Base-by-base conservation (phyloP, 64 coral and sea anemone genomes). In the Astreopora myriophthalma region DNA sequence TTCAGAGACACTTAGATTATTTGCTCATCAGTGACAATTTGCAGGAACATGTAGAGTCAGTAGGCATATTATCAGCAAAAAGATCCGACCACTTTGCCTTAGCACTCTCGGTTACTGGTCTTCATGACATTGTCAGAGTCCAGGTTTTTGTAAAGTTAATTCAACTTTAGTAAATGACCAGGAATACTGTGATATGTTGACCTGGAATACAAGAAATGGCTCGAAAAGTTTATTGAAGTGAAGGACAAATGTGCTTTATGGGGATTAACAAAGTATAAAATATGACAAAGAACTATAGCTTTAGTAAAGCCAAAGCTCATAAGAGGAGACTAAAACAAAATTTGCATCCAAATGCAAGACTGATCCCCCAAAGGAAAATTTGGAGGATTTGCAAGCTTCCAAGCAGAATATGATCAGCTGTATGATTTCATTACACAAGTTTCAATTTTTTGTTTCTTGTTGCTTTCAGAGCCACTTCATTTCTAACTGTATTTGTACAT, bases 1-100 rank as follows among this genome's bases (percentile, higher is more conserved):
- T 86, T 33, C 83, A 86, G 65, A 86, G 62, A 86, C 62, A 30
- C 22, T 55, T 69, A 13, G 80, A 84, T 29, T 84, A 60, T 61
- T 84, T 19, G 55, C 44, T 84, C 14, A 63, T 65, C 33, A 84
- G 29, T 34, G 17, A 84, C 55, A 23, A 60, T 14, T 32, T 84
- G 44, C 55, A 84, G 55, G 52, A 84, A 22, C 19, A 31, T 58
- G 57, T 84, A 55, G 33, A 9, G 6, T 22, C 25, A 1, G 31
- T 55, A 63, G 13, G 63, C 32, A 60, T 49, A 22, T 63, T 84
- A 22, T 22, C 49, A 27, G n/a, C 49, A 29, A 86, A 33, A 34
- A 68, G 64, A 67, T 67, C 83, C 10, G 28, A 67, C 16, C 64
- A 67, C 31, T 37, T 34, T 7, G 77, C 49, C 7, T 58, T 81